A percentile compares a stretch with the other conserved stretches of the same genome.
Evolutionary conservation across 2,888 invertebrate species (phyloP).

Genomic region (Sussaba pulchella): DNA sequence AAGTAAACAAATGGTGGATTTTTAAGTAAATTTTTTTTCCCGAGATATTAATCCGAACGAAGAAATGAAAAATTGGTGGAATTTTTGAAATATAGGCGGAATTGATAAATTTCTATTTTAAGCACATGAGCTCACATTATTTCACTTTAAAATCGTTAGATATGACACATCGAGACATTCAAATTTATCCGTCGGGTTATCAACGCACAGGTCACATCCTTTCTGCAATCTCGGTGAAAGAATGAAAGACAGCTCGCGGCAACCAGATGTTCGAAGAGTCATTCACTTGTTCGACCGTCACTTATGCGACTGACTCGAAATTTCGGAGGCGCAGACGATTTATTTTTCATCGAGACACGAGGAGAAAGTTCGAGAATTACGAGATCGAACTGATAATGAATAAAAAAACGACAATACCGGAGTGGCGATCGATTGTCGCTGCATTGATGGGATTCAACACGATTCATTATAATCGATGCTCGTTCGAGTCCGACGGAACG

Average conservation of each 20-base stretch:
- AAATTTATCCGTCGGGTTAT: conserved; percentile 47
- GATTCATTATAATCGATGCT: background rate
- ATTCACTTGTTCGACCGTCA: background rate
- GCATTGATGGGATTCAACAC: background rate
- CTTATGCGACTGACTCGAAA: conserved; percentile 18
- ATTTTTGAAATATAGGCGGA: background rate
- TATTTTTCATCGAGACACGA: conserved; percentile 18
- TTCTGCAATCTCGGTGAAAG: conserved; percentile 33
- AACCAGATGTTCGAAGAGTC: conserved; percentile 47
- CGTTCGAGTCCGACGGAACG: background rate
- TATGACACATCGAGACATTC: conserved; percentile 19
- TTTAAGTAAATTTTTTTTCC: no score
- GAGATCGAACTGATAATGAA: conserved; percentile 1
- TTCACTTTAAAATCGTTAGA: conserved; percentile 15
- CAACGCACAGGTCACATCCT: conserved; percentile 38
- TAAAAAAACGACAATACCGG: background rate
- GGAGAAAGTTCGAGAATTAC: background rate
- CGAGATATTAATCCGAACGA: no score
- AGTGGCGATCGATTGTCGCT: conserved; percentile 63
- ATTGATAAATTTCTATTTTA: conserved; percentile 1
- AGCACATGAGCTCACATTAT: background rate
- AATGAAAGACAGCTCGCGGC: conserved; percentile 15
- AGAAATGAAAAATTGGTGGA: background rate
- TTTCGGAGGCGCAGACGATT: conserved; percentile 1
- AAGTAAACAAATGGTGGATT: no score